These are phyloP conservation scores for Noctuana brunneofusca DNA, from an alignment of 2,888 invertebrate genomes.

Conservation along the genomic window DNA sequence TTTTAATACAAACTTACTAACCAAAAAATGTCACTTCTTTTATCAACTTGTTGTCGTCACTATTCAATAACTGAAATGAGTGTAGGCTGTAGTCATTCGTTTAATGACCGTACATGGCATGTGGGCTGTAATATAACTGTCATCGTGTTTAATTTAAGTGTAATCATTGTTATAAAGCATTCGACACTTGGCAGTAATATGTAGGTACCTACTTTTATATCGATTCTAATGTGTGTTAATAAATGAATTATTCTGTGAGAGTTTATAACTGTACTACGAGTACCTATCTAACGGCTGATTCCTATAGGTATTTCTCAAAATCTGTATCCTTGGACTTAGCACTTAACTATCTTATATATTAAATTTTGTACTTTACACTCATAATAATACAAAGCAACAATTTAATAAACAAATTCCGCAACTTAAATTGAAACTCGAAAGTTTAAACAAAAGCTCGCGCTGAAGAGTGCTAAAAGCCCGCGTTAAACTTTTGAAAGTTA, in stretches of 20 bases:
- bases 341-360: no score
- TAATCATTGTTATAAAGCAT: conserved; percentile 6
- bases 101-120: conserved; percentile 1
- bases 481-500: conserved; percentile 29
- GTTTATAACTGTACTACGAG: no score
- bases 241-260: not conserved
- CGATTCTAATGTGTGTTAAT: not conserved
- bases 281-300: no score
- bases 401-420: conserved; percentile 26
- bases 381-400: conserved; percentile 3
- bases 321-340: no score
- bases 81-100: not conserved
- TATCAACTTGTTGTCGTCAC: not conserved
- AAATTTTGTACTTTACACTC: not conserved
- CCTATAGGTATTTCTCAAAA: no score
- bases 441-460: conserved; percentile 22
- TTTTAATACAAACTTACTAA: not conserved
- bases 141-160: conserved; percentile 3
- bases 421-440: conserved; percentile 24
- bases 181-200: not conserved
- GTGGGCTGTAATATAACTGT: conserved; percentile 13
- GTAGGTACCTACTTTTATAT: no score
- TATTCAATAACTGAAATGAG: not conserved
- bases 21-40: not conserved
- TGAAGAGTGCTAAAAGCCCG: conserved; percentile 26